Conservation (phyloP, 2,888 invertebrate genomes). For the Crocallis elinguaria region DNA sequence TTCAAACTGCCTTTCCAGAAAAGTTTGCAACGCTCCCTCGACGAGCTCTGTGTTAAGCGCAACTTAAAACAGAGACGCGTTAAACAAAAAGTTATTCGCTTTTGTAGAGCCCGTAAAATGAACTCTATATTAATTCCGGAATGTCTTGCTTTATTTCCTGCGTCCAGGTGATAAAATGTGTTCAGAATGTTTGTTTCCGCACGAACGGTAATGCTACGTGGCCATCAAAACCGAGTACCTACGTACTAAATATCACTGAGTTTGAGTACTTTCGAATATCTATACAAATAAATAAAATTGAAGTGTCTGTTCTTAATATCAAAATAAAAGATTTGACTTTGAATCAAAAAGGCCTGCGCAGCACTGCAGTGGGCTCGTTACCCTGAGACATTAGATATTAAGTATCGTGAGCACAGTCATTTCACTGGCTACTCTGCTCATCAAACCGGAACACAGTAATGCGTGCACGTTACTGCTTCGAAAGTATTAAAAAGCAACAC, state of each 20-base stretch:
- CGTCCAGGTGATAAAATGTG: conserved; percentile 31
- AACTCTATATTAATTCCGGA: conserved; percentile 40
- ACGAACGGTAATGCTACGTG: neutral
- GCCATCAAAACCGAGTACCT: conserved; percentile 1
- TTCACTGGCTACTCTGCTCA: no score
- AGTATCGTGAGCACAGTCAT: no score
- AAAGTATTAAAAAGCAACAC: conserved; percentile 44
- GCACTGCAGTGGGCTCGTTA: no score
- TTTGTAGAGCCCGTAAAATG: conserved; percentile 45
- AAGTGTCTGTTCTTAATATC: no score
- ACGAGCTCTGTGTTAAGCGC: conserved; percentile 57
- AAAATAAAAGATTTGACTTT: no score
- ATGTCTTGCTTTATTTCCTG: conserved; percentile 43
- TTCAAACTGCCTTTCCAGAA: conserved; percentile 57
- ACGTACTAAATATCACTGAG: neutral
- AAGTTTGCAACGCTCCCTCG: conserved; percentile 70
- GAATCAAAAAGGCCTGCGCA: no score
- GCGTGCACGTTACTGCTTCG: no score
- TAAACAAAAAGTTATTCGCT: conserved; percentile 61
- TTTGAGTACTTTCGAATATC: neutral
- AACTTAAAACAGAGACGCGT: conserved; percentile 59
- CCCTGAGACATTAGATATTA: no score
- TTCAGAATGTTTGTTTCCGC: conserved; percentile 23
- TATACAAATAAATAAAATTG: neutral
- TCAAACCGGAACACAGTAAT: no score